Percentiles rank a stretch among this genome's conserved stretches.
Evolutionary conservation across 2,113 vertebrate genomes (phyloP).

Genomic region (Thoracochromis brauschi): DNA sequence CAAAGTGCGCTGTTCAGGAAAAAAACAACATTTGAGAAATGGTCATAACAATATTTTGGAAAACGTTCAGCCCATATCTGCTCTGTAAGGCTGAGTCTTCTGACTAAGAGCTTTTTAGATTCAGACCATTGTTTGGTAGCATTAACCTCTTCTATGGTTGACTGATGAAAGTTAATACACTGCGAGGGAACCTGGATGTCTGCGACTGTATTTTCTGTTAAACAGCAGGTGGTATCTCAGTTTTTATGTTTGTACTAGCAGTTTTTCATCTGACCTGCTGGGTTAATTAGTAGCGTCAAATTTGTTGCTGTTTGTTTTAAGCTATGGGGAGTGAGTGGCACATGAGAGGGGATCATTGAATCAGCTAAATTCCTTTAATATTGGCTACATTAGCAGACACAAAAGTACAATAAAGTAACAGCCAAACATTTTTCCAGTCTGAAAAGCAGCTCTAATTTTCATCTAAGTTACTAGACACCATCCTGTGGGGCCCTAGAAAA

Average conservation of each 20-base stretch:
- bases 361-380: not conserved
- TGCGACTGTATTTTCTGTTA: slow-evolving; percentile 2
- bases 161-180: not conserved
- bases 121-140: not conserved
- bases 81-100: not conserved
- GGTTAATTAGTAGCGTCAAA: slow-evolving; percentile 19
- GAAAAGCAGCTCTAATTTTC: not conserved
- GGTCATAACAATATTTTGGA: not conserved
- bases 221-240: slow-evolving; percentile 10
- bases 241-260: not conserved
- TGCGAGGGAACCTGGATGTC: not conserved
- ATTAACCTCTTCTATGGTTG: slow-evolving; percentile 8
- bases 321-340: not conserved
- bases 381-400: not conserved
- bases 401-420: not conserved
- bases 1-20: not conserved
- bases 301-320: slow-evolving; percentile 17
- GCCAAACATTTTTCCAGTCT: not conserved
- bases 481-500: not conserved
- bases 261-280: slow-evolving; percentile 8
- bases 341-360: not conserved
- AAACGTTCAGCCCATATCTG: not conserved
- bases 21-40: not conserved
- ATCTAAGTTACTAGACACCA: not conserved
- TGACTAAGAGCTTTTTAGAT: not conserved